These are phyloP conservation scores for Morbakka virulenta DNA, from an alignment of 30 jellyfish, hydroid and myxozoan genomes.

Conservation along the genomic window DNA sequence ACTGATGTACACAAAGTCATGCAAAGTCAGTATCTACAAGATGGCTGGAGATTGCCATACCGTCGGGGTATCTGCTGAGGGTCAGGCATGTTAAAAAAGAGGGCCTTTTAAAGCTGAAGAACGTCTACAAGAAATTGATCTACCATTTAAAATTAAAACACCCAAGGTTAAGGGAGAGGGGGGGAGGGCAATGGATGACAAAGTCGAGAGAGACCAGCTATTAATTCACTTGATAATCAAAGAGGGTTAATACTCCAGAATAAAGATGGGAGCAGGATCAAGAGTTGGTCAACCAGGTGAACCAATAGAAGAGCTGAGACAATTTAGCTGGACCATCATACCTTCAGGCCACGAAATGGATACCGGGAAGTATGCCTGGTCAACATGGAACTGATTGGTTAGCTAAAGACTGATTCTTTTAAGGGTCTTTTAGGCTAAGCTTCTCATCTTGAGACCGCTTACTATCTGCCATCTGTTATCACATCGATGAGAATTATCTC, in stretches of 20 bases:
- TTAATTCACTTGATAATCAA: slow-evolving; percentile 47
- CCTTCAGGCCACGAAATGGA: slow-evolving; percentile 54
- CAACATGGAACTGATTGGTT: too few relatives aligned
- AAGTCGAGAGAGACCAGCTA: slow-evolving; percentile 11
- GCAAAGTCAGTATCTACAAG: slow-evolving; percentile 11
- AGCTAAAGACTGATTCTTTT: too few relatives aligned
- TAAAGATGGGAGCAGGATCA: slow-evolving; percentile 17
- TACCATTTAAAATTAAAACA: background rate
- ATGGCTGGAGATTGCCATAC: slow-evolving; percentile 5
- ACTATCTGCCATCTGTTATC: too few relatives aligned
- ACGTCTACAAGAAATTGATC: slow-evolving; percentile 22
- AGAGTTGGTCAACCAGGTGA: slow-evolving; percentile 54
- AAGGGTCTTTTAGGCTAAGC: too few relatives aligned
- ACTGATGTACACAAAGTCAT: slow-evolving; percentile 21
- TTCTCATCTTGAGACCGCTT: too few relatives aligned
- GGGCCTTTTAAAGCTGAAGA: slow-evolving; percentile 17
- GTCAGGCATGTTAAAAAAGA: slow-evolving; percentile 31
- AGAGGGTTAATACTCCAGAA: background rate
- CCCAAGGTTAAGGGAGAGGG: too few relatives aligned
- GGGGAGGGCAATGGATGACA: slow-evolving; percentile 18
- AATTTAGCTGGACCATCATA: slow-evolving; percentile 59
- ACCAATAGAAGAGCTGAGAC: slow-evolving; percentile 47
- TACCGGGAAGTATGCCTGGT: slow-evolving; percentile 3
- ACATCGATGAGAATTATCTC: too few relatives aligned
- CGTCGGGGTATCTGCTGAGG: background rate